Evolutionary conservation across 2,888 invertebrate genomes (phyloP).

Genomic region (Conistra vaccinii): DNA sequence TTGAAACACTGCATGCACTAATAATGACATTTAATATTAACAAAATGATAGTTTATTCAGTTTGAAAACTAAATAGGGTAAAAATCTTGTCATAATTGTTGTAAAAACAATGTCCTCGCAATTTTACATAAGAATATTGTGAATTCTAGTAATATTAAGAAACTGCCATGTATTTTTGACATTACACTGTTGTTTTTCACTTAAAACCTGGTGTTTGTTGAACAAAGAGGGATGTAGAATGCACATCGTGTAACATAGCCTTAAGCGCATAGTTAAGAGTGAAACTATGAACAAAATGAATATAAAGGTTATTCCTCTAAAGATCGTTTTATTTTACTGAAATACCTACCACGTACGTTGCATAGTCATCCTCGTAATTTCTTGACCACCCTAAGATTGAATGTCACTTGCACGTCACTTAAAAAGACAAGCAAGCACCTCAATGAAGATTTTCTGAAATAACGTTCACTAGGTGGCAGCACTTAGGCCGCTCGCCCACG

Average conservation of each 20-base stretch:
- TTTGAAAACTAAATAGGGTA: constrained; percentile 46
- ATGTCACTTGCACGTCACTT: background rate
- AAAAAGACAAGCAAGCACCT: too few relatives aligned
- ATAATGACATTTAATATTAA: constrained; percentile 53
- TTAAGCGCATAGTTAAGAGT: constrained; percentile 84
- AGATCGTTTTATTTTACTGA: constrained; percentile 72
- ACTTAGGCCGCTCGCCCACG: too few relatives aligned
- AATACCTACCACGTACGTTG: background rate
- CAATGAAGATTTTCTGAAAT: too few relatives aligned
- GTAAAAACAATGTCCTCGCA: constrained; percentile 66
- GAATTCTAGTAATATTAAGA: constrained; percentile 58
- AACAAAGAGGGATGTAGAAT: constrained; percentile 73
- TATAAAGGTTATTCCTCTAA: constrained; percentile 90
- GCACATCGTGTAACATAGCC: constrained; percentile 77
- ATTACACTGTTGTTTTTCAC: constrained; percentile 68
- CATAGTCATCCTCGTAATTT: background rate
- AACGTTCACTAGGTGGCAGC: too few relatives aligned
- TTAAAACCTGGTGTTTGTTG: constrained; percentile 66
- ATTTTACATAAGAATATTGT: constrained; percentile 57
- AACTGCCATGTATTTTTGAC: constrained; percentile 70
- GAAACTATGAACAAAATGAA: constrained; percentile 86
- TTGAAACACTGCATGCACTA: constrained; percentile 26
- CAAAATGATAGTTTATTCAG: constrained; percentile 23
- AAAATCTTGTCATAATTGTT: constrained; percentile 55
- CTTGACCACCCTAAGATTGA: background rate